Conservation (phyloP, 1,140 invertebrate species). For the Pseudomyrmex cubaensis region DNA sequence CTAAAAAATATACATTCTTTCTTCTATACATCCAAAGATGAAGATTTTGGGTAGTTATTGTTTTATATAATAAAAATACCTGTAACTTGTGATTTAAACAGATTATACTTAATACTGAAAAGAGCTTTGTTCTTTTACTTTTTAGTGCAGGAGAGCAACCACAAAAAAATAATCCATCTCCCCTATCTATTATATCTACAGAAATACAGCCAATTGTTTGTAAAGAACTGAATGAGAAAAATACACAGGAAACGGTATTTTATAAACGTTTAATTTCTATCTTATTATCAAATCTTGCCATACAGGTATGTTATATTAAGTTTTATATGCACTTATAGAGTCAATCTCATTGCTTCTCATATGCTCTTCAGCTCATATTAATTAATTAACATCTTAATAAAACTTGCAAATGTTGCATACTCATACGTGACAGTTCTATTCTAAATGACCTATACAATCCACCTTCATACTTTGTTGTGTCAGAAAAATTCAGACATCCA, state of each 20-base stretch:
- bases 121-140: background rate
- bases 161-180: background rate
- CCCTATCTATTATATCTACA: background rate
- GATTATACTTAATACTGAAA: background rate
- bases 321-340: too few relatives aligned
- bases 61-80: background rate
- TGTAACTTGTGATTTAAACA: background rate
- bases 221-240: slow-evolving; percentile 18
- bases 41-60: slow-evolving; percentile 23
- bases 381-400: too few relatives aligned
- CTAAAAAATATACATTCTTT: slow-evolving; percentile 23
- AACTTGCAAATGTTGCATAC: too few relatives aligned
- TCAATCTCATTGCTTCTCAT: too few relatives aligned
- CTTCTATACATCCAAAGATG: slow-evolving; percentile 7
- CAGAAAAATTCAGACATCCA: background rate
- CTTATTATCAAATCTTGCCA: slow-evolving; percentile 67
- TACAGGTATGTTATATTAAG: slow-evolving; percentile 67
- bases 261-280: slow-evolving; percentile 75
- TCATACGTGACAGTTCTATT: too few relatives aligned
- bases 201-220: background rate
- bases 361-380: too few relatives aligned
- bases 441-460: too few relatives aligned
- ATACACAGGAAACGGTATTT: slow-evolving; percentile 62
- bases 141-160: background rate
- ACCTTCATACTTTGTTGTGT: too few relatives aligned